Conservation (phyloP, 2,113 vertebrate species). For the Cryptotis parvus region DNA sequence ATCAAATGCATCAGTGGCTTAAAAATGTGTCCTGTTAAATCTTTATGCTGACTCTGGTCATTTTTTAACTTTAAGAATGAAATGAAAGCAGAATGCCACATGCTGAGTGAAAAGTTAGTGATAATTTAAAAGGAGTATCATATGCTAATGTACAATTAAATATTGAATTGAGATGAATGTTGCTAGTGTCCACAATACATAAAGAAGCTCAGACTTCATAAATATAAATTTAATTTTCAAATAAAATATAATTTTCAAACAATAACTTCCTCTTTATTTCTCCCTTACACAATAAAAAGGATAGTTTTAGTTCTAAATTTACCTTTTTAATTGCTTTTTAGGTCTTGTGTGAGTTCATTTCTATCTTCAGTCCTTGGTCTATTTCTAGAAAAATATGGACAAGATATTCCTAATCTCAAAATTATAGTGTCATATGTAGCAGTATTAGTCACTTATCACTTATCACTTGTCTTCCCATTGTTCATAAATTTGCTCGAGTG, state of each 20-base stretch:
- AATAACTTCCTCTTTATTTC: background rate
- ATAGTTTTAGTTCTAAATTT: constrained; percentile 37
- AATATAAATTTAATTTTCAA: background rate
- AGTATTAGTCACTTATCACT: too few relatives aligned
- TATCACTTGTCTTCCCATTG: too few relatives aligned
- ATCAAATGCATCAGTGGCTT: constrained; percentile 64
- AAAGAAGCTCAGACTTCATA: background rate
- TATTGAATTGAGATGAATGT: constrained; percentile 20
- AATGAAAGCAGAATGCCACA: constrained; percentile 32
- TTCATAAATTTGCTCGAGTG: too few relatives aligned
- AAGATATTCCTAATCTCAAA: background rate
- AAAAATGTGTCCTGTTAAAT: constrained; percentile 48
- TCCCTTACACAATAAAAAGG: background rate
- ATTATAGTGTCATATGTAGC: background rate
- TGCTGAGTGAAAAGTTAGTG: constrained; percentile 13
- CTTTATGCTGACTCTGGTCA: background rate
- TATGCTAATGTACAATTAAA: constrained; percentile 42
- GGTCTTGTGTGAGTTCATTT: constrained; percentile 27
- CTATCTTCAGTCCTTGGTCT: background rate
- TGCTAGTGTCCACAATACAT: background rate
- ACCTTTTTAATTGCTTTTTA: background rate
- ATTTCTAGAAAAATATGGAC: background rate
- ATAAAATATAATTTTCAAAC: background rate
- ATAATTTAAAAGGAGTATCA: constrained; percentile 53
- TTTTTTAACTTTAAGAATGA: constrained; percentile 52